phyloP scores from a whole-genome alignment of 1,140 invertebrate species.

The Bombus turneri region DNA sequence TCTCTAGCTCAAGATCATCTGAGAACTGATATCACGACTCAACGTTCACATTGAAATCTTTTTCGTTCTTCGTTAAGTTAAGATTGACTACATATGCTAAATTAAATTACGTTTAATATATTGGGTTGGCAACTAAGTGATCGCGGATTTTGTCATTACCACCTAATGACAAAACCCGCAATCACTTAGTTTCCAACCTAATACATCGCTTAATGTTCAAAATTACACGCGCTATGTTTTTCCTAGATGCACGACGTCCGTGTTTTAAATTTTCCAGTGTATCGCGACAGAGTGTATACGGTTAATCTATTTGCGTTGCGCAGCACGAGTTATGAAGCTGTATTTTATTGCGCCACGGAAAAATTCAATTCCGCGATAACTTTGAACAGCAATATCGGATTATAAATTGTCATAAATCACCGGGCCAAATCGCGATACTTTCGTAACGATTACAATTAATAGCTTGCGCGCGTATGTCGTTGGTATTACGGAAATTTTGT shows the following conservation, averaged over 20 bases:
- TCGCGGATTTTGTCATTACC: too few relatives aligned
- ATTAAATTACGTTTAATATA: too few relatives aligned
- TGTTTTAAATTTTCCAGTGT: background rate
- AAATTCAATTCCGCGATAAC: slow-evolving; percentile 24
- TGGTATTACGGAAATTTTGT: background rate
- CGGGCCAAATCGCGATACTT: background rate
- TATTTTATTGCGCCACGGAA: slow-evolving; percentile 15
- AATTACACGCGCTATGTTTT: background rate
- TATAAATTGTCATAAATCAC: slow-evolving; percentile 14
- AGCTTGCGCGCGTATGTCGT: background rate
- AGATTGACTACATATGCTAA: too few relatives aligned
- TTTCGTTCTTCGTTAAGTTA: too few relatives aligned
- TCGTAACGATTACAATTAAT: slow-evolving; percentile 28
- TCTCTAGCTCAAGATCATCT: too few relatives aligned
- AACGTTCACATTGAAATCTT: too few relatives aligned
- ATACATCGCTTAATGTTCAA: background rate
- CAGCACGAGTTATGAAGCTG: background rate
- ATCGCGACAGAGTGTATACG: background rate
- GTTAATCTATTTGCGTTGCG: slow-evolving; percentile 12
- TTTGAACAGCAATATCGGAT: slow-evolving; percentile 16
- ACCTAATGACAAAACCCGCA: too few relatives aligned
- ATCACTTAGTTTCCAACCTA: too few relatives aligned
- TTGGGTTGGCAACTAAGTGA: too few relatives aligned
- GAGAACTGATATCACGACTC: too few relatives aligned
- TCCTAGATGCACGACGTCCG: fast-evolving